Evolutionary conservation across 30 jellyfish, hydroid and myxozoan genomes (phyloP), one percentile per base, ranked within the genome.

Genomic region (Turritopsis dohrnii): DNA sequence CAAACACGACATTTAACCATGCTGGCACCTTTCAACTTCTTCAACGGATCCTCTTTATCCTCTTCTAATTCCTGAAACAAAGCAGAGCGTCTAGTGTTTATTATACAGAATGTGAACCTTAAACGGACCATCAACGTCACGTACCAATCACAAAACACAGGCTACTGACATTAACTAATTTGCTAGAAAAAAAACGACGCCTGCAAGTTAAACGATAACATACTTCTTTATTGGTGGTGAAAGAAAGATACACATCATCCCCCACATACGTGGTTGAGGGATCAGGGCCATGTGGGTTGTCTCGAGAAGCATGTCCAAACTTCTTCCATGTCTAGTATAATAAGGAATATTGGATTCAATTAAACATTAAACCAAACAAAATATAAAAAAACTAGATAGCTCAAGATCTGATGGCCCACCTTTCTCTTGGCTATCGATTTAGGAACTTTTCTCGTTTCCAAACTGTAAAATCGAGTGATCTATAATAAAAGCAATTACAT

Each of bases 251-350:
- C 73, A 91, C 97, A 81, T 91, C 97, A 24, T 91, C 97, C 18
- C 94, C 96, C 41, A 91, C 97, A 83, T 80, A 91, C 0, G 97
- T 91, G 4, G 97, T 91, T n/a, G 97, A 86, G n/a, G 95, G 94
- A 84, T 91, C 97, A 19, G 97, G 97, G 7, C 97, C 97, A 81
- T 91, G 96, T 8, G 94, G 96, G 75, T 91, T 91, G 84, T 91
- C 97, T 73, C 89, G 66, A 18, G 66, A 69, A 20, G 97, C 97
- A 16, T 65, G 84, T 24, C 97, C 97, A 91, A 91, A 91, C 86
- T 91, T 91, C 82, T 84, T 83, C 94, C 94, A 88, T 27, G 84
- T 65, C 97, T 90, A 80, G 1, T 21, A 24, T 25, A 13, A 80
- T 19, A 80, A 16, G 19, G 66, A 21, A 69, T 23, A 60, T 0